Percentiles rank a stretch among this genome's conserved stretches.
Evolutionary conservation across 2,797 vertebrate species (phyloP).

Genomic region (Helicolenus hilgendorfi): DNA sequence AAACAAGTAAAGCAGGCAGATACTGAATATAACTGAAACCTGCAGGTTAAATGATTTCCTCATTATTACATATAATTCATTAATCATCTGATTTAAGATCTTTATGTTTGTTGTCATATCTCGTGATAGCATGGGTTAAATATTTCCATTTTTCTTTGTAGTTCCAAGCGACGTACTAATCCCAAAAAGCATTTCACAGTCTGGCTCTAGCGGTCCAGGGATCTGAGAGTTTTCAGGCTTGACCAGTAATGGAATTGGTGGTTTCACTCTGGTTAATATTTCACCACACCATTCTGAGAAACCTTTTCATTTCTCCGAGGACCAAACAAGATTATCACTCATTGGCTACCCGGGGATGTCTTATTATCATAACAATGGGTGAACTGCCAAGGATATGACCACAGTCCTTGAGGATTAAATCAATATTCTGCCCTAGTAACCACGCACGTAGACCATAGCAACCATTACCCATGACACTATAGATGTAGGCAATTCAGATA

Average conservation of each 20-base stretch:
- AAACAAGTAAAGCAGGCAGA: conserved; percentile 7
- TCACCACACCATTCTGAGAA: conserved; percentile 59
- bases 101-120: neutral
- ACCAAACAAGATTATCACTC: conserved; percentile 75
- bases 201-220: neutral
- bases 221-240: conserved; percentile 28
- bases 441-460: conserved; percentile 68
- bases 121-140: neutral
- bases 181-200: conserved; percentile 11
- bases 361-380: conserved; percentile 86
- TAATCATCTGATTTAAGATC: neutral
- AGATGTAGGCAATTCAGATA: conserved; percentile 39
- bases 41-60: neutral
- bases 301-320: conserved; percentile 68
- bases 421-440: conserved; percentile 79
- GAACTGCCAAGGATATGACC: conserved; percentile 71
- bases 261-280: conserved; percentile 81
- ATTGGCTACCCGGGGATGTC: conserved; percentile 62
- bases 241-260: conserved; percentile 38
- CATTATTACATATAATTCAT: neutral
- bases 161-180: neutral
- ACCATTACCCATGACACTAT: conserved; percentile 58
- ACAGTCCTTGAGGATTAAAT: conserved; percentile 77
- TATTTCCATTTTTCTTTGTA: neutral
- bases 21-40: neutral